Base-by-base conservation (phyloP, 2,888 invertebrate species). In the Willowsia nigromaculata region DNA sequence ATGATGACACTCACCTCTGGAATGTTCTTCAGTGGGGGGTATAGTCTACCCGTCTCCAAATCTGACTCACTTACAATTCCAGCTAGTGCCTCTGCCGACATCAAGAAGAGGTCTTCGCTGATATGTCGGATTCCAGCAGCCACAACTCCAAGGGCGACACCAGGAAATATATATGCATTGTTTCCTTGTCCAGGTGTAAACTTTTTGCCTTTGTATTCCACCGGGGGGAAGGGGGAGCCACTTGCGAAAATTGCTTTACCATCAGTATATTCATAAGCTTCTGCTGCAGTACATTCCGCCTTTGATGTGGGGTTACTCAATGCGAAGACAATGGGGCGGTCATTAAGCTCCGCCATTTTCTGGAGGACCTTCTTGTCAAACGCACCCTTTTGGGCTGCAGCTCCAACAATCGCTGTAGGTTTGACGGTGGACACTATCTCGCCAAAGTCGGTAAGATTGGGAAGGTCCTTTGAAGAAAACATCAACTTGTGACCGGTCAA, bases 241-340 rank as follows among this genome's bases (percentile, higher is more conserved):
- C 98, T 98, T 0, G 98, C 97, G 94, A 98, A 99, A 85, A 99
- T 96, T 92, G 97, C 97, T 84, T 97, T 96, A 30, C 99, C 99
- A 37, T 91, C 90, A 5, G 99, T 98, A 93, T 96, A 94, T 56
- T 94, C 95, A 94, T 99, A 99, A 3, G 99, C 99, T 93, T 98
- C 96, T 94, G 98, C 98, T n/a, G 99, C 99, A n/a, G 99, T 99
- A 94, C 99, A 99, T 94, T 99, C 99, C 0, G 99, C 98, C 95
- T 99, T 99, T 94, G 96, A 96, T 84, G 99, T 99, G 84, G 99
- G 99, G 95, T 99, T 99, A 94, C 99, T 99, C 71, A 99, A 95
- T 13, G 99, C 99, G 94, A 99, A 99, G 93, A 99, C 97, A 90
- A 99, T 96, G 1, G 99, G 99, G 83, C 95, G 95, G 27, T 96